Evolutionary conservation across 2,888 invertebrate genomes (phyloP).

Genomic region (Callyntrura guangdongensis): DNA sequence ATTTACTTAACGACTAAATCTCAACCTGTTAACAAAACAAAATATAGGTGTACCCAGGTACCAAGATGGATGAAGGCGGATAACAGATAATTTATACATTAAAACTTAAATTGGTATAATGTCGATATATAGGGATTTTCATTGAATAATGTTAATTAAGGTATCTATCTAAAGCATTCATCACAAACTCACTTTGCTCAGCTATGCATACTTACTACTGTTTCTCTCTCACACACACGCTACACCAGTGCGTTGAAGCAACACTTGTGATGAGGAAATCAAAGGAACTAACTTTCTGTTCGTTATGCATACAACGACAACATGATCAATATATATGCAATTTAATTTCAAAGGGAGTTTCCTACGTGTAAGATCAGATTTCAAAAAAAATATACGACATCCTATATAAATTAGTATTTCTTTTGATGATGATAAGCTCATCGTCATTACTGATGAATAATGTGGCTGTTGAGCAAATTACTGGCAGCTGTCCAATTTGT

Average conservation of each 20-base stretch:
- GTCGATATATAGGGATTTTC: too few relatives aligned
- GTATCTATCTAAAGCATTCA: too few relatives aligned
- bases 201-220: too few relatives aligned
- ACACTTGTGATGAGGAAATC: background rate
- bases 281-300: background rate
- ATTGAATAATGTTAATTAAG: too few relatives aligned
- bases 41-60: background rate
- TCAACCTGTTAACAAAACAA: background rate
- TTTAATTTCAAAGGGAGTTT: constrained; percentile 57
- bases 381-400: constrained; percentile 8
- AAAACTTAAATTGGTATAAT: too few relatives aligned
- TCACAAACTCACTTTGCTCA: too few relatives aligned
- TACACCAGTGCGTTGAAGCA: too few relatives aligned
- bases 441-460: constrained; percentile 41
- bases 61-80: too few relatives aligned
- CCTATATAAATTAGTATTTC: constrained; percentile 50
- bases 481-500: constrained; percentile 71
- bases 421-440: constrained; percentile 17
- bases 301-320: background rate
- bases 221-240: too few relatives aligned
- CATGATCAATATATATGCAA: constrained; percentile 30
- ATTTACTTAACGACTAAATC: background rate
- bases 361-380: constrained; percentile 57
- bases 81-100: too few relatives aligned
- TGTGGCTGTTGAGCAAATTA: constrained; percentile 48